A percentile compares a stretch with the other conserved stretches of the same genome.
Evolutionary conservation across 2,797 vertebrate genomes (phyloP).

Genomic region (Orestias chungarensis): DNA sequence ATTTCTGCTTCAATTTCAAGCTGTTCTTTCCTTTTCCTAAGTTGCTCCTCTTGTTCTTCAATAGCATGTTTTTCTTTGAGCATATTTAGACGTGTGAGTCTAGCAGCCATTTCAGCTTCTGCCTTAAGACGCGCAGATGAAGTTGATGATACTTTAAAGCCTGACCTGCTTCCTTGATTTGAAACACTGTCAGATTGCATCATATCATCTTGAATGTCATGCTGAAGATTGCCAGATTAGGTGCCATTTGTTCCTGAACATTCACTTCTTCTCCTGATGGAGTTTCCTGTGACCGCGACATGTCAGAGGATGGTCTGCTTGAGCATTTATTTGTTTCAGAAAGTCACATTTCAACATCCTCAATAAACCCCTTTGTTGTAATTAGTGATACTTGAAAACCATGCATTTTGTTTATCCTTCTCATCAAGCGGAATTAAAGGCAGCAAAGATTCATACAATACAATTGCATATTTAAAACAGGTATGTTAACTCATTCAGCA

Average conservation of each 20-base stretch:
- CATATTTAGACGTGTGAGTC: too few relatives aligned
- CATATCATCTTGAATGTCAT: too few relatives aligned
- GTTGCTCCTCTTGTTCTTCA: too few relatives aligned
- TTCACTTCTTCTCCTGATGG: too few relatives aligned
- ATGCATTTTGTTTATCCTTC: slow-evolving; percentile 1
- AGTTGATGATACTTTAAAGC: slow-evolving; percentile 1
- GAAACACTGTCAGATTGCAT: slow-evolving; percentile 1
- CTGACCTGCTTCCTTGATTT: slow-evolving; percentile 2
- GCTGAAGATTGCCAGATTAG: too few relatives aligned
- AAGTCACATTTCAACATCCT: not conserved
- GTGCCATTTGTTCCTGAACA: too few relatives aligned
- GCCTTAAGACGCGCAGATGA: slow-evolving; percentile 1
- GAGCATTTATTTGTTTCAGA: not conserved
- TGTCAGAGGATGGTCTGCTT: too few relatives aligned
- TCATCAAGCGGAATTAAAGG: not conserved
- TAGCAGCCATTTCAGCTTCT: too few relatives aligned
- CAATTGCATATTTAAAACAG: not conserved
- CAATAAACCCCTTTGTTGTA: not conserved
- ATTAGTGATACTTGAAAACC: slow-evolving; percentile 1
- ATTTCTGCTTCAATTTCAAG: too few relatives aligned
- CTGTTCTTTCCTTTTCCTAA: too few relatives aligned
- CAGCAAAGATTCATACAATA: not conserved
- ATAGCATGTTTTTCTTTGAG: too few relatives aligned
- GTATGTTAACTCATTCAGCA: not conserved
- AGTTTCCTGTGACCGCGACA: too few relatives aligned